Conservation (phyloP, 2,797 vertebrate genomes). For the Gobio occitaniae region DNA sequence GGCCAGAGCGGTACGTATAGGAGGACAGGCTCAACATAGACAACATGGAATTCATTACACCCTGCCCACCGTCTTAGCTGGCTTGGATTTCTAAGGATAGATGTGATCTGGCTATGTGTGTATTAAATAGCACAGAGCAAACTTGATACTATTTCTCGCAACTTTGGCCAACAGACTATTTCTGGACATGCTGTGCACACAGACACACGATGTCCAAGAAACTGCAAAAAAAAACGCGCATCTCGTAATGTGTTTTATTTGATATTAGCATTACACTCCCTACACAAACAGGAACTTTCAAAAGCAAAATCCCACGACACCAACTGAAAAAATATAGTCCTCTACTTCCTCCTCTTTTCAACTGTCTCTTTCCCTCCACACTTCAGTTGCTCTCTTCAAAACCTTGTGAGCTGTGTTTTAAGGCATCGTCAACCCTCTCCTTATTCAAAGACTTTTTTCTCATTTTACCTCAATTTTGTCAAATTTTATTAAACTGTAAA, state of each 20-base stretch:
- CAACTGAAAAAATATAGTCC: conserved; percentile 41
- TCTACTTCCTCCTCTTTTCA: conserved; percentile 33
- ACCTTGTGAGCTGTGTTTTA: background rate
- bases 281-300: conserved; percentile 34
- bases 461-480: background rate
- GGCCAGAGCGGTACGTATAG: background rate
- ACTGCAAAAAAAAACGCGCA: background rate
- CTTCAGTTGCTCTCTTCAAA: conserved; percentile 6
- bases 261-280: conserved; percentile 1
- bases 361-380: conserved; percentile 7
- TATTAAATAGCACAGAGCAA: conserved; percentile 46
- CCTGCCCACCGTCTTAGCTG: conserved; percentile 31
- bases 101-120: conserved; percentile 40
- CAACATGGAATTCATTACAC: conserved; percentile 44
- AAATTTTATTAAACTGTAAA: background rate
- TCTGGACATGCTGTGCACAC: background rate
- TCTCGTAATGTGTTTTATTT: conserved; percentile 6
- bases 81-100: conserved; percentile 46
- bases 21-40: conserved; percentile 27
- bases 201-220: conserved; percentile 15
- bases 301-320: conserved; percentile 22
- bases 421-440: background rate
- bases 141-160: conserved; percentile 26
- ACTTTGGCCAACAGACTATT: conserved; percentile 26
- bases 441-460: background rate